Evolutionary conservation across 2,888 invertebrate species (phyloP).

Genomic region (Stratiomys singularior): DNA sequence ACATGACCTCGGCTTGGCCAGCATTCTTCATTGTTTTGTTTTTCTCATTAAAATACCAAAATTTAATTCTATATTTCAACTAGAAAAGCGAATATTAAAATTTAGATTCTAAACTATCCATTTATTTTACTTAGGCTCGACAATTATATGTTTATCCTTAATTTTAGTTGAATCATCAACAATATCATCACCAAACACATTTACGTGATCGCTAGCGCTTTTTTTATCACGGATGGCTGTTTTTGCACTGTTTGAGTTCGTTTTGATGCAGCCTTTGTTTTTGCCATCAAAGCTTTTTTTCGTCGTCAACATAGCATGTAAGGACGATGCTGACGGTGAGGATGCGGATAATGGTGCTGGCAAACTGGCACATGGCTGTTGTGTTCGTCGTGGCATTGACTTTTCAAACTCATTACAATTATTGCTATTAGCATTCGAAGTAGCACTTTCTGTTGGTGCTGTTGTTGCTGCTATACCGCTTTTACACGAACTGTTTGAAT

Average conservation of each 20-base stretch:
- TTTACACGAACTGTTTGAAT: neutral
- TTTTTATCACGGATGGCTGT: neutral
- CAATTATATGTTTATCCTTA: conserved; percentile 13
- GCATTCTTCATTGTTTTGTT: neutral
- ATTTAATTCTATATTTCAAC: neutral
- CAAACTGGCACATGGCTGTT: neutral
- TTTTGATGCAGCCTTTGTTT: neutral
- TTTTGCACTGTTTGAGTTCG: neutral
- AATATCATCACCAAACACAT: conserved; percentile 13
- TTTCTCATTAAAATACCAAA: conserved; percentile 4
- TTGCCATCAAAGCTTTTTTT: neutral
- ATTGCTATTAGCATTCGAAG: neutral
- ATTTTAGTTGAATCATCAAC: conserved; percentile 19
- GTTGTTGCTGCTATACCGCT: neutral
- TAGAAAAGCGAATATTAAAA: conserved; percentile 24
- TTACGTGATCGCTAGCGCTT: conserved; percentile 4
- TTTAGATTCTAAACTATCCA: conserved; percentile 17
- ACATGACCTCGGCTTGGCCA: neutral
- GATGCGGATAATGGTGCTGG: neutral
- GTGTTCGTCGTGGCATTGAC: no score
- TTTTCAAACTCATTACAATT: neutral
- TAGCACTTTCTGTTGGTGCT: neutral
- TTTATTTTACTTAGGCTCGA: conserved; percentile 17
- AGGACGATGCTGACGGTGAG: neutral
- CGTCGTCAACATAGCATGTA: neutral